These are phyloP conservation scores for Eurois occulta DNA, from an alignment of 2,888 invertebrate genomes.

Conservation along the genomic window DNA sequence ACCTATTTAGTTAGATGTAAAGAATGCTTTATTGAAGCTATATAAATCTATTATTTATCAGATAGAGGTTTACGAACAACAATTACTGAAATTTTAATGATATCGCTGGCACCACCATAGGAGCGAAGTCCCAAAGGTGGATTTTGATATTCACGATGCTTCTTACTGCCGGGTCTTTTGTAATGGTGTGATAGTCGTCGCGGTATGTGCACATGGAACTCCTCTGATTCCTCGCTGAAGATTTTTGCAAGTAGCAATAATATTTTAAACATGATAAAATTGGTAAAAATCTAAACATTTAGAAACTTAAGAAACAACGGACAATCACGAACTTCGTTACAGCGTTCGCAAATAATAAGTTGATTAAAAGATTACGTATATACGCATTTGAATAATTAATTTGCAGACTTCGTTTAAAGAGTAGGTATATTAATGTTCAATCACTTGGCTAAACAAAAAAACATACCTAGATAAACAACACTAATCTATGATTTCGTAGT, in stretches of 20 bases:
- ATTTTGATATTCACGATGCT: constrained; percentile 34
- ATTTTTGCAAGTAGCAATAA: constrained; percentile 33
- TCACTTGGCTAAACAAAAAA: constrained; percentile 22
- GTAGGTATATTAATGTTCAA: constrained; percentile 43
- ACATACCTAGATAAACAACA: constrained; percentile 15
- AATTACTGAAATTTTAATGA: not conserved
- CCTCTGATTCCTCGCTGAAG: constrained; percentile 38
- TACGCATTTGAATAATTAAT: constrained; percentile 35
- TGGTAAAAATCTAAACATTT: not conserved
- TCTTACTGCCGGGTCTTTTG: not conserved
- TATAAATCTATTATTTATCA: constrained; percentile 2
- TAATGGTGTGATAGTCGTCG: constrained; percentile 8
- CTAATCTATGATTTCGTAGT: constrained; percentile 4
- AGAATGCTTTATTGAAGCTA: not conserved
- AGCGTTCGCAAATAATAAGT: too few relatives aligned
- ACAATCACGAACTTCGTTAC: not conserved
- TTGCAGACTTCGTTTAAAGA: constrained; percentile 29
- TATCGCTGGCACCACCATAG: not conserved
- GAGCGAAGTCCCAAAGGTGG: constrained; percentile 35
- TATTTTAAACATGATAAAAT: constrained; percentile 36
- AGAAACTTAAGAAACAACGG: not conserved
- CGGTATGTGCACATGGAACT: constrained; percentile 34
- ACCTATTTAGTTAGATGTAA: not conserved
- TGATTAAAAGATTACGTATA: too few relatives aligned
- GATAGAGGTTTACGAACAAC: not conserved